phyloP scores from a whole-genome alignment of 2,888 invertebrate genomes.

The Antheraea assamensis region DNA sequence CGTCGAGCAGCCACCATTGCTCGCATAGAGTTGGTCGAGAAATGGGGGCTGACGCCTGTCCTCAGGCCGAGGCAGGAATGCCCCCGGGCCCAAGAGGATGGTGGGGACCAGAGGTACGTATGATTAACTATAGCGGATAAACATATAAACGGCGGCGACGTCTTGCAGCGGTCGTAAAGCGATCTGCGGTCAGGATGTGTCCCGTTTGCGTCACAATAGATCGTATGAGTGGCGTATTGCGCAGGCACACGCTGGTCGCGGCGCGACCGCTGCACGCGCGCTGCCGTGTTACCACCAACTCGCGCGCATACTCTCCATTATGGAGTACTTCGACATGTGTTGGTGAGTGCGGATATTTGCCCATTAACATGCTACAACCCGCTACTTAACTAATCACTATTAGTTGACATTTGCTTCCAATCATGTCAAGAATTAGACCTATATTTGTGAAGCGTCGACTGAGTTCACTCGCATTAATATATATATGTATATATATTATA shows the following conservation, averaged over 20 bases:
- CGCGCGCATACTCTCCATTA: conserved; percentile 39
- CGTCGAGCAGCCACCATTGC: conserved; percentile 94
- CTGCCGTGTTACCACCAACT: conserved; percentile 38
- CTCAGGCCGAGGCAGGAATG: conserved; percentile 97
- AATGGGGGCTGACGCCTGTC: conserved; percentile 99
- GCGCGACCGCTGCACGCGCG: conserved; percentile 42
- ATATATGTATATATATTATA: too few species aligned
- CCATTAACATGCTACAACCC: not conserved
- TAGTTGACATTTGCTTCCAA: not conserved
- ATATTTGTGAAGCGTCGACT: not conserved
- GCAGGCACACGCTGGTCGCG: conserved; percentile 36
- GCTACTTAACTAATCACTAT: not conserved
- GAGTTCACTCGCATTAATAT: not conserved
- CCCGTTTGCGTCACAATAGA: conserved; percentile 51
- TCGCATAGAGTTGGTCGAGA: conserved; percentile 98
- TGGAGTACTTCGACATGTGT: conserved; percentile 75
- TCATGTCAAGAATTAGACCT: conserved; percentile 1
- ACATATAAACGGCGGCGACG: conserved; percentile 34
- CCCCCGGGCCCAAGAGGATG: conserved; percentile 89
- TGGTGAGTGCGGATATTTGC: conserved; percentile 63
- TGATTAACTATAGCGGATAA: conserved; percentile 24
- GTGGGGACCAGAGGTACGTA: conserved; percentile 87
- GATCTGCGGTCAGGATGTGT: conserved; percentile 56
- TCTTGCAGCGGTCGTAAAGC: conserved; percentile 48
- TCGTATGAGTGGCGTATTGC: conserved; percentile 36